phyloP scores from a whole-genome alignment of 2,888 invertebrate genomes.

The Tenthredo notha region DNA sequence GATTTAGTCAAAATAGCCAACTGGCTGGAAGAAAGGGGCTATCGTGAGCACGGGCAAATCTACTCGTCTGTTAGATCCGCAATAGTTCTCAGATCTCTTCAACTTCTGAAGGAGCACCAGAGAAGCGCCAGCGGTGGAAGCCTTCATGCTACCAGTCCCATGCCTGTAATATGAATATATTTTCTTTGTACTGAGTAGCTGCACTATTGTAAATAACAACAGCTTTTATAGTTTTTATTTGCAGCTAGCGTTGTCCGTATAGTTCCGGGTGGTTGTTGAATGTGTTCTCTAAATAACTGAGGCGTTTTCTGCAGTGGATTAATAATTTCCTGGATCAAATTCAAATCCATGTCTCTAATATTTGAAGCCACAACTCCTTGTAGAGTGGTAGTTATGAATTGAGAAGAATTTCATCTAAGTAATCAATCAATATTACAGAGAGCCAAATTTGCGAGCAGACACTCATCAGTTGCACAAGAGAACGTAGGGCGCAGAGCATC shows the following conservation, averaged over 20 bases:
- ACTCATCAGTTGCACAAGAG: constrained; percentile 80
- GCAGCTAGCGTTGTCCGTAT: not conserved
- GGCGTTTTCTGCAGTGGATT: not conserved
- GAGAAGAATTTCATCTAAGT: not conserved
- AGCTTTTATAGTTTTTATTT: constrained; percentile 60
- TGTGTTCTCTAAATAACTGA: not conserved
- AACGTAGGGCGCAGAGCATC: constrained; percentile 88
- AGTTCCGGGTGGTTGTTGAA: too few relatives aligned
- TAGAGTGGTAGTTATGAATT: not conserved
- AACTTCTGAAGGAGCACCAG: constrained; percentile 89
- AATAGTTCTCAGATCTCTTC: constrained; percentile 87
- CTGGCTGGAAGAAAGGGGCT: constrained; percentile 91
- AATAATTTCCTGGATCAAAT: not conserved
- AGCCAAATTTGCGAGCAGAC: constrained; percentile 85
- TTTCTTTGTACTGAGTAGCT: not conserved
- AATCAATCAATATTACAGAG: constrained; percentile 79
- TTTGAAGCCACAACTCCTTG: not conserved
- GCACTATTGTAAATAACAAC: not conserved
- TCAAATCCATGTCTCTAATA: not conserved
- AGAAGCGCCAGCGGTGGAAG: constrained; percentile 88
- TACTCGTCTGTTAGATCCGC: constrained; percentile 89
- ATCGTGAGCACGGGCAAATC: constrained; percentile 87
- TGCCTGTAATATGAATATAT: constrained; percentile 81
- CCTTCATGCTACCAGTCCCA: constrained; percentile 83
- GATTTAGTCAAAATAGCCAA: constrained; percentile 89